These are phyloP conservation scores for Anas platyrhynchos DNA, from an alignment of 2,113 vertebrate genomes.

Conservation along the genomic window DNA sequence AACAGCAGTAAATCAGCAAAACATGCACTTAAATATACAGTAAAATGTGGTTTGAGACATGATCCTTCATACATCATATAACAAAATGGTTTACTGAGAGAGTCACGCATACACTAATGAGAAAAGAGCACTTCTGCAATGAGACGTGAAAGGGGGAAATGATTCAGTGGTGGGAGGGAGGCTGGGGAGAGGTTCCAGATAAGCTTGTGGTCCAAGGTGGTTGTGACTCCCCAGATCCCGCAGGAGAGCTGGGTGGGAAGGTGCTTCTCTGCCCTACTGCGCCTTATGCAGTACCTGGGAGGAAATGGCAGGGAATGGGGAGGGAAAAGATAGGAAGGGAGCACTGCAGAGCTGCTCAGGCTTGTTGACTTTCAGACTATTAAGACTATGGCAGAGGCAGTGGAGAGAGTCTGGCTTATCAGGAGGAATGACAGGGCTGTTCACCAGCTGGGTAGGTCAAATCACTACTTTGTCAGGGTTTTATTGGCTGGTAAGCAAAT, in stretches of 20 bases:
- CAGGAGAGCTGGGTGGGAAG: not conserved
- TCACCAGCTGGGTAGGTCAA: not conserved
- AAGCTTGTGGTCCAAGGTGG: not conserved
- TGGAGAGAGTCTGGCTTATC: not conserved
- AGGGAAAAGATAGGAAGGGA: not conserved
- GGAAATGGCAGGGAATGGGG: not conserved
- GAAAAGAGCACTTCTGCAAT: not conserved
- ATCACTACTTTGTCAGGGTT: not conserved
- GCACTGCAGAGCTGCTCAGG: not conserved
- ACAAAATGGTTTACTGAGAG: conserved; percentile 30
- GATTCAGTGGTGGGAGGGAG: not conserved
- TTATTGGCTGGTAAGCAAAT: not conserved
- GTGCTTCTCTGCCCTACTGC: not conserved
- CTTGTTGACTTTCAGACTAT: not conserved
- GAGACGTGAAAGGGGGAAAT: not conserved
- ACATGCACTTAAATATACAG: conserved; percentile 59
- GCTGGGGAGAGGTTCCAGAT: not conserved
- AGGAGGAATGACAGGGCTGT: not conserved
- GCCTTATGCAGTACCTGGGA: not conserved
- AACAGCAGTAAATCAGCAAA: conserved; percentile 71
- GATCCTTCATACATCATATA: conserved; percentile 11
- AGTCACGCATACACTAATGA: not conserved
- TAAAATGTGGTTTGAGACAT: conserved; percentile 43
- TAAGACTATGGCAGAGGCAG: not conserved
- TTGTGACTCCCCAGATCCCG: not conserved